phyloP scores from a whole-genome alignment of 2,888 invertebrate genomes.

The Clepsis dumicolana region DNA sequence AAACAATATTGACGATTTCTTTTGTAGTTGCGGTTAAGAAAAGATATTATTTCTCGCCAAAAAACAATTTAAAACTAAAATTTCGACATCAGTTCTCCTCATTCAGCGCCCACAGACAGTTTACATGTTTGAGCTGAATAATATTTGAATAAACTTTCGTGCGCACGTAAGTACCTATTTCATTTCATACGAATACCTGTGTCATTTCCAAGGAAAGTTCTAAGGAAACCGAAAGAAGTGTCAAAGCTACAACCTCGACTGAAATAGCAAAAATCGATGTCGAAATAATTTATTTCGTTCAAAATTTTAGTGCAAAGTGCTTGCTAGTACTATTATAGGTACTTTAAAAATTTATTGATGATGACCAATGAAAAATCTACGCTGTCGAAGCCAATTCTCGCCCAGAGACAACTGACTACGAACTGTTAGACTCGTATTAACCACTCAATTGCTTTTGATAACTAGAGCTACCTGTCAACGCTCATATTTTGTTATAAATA shows the following conservation, averaged over 20 bases:
- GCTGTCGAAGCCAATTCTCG: no score
- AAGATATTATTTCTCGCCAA: neutral
- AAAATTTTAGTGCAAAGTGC: no score
- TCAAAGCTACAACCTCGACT: neutral
- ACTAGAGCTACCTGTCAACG: no score
- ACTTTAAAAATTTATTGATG: no score
- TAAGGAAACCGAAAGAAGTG: neutral
- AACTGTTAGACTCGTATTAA: no score
- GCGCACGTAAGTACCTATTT: neutral
- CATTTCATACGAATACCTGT: neutral
- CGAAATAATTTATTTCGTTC: neutral
- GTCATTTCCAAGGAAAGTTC: neutral
- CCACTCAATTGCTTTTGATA: no score
- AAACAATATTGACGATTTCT: no score
- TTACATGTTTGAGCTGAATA: neutral
- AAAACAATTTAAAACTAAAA: neutral
- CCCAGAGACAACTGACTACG: no score
- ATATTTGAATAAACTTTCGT: neutral
- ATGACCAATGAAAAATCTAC: no score
- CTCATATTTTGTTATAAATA: no score
- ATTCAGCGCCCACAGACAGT: neutral
- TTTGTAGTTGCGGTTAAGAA: no score
- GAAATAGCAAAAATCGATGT: neutral
- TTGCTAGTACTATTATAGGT: no score
- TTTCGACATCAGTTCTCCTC: neutral